phyloP scores from a whole-genome alignment of 2,113 vertebrate species.

The Verasper variegatus region DNA sequence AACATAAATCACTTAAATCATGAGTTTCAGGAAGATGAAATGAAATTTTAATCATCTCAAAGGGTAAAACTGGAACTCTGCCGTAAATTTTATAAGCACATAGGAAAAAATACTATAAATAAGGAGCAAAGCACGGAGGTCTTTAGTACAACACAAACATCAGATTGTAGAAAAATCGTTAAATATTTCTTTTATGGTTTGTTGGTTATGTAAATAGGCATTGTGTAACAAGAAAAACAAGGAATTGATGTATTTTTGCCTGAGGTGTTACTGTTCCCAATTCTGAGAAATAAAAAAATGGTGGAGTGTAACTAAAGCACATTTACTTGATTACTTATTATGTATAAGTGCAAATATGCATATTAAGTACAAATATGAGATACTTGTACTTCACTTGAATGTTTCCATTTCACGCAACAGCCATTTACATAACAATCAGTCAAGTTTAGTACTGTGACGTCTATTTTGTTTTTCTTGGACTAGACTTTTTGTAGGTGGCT shows the following conservation, averaged over 20 bases:
- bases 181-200: conserved; percentile 1
- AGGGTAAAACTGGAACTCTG: conserved; percentile 8
- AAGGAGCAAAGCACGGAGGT: not conserved
- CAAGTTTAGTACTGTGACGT: no score
- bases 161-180: not conserved
- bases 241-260: not conserved
- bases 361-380: not conserved
- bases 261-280: not conserved
- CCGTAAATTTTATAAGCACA: conserved; percentile 14
- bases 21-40: conserved; percentile 31
- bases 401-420: no score
- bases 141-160: not conserved
- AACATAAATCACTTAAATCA: conserved; percentile 41
- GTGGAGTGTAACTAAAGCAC: no score
- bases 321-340: no score
- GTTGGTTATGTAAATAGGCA: not conserved
- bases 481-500: no score
- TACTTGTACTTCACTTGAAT: not conserved
- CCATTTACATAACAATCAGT: not conserved
- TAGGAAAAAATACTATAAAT: conserved; percentile 13
- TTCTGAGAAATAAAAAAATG: not conserved
- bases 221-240: not conserved
- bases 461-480: no score
- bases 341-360: not conserved
- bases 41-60: conserved; percentile 31